These are phyloP conservation scores for Pristionchus japonicus DNA, from an alignment of 2,888 invertebrate species.

Conservation along the genomic window DNA sequence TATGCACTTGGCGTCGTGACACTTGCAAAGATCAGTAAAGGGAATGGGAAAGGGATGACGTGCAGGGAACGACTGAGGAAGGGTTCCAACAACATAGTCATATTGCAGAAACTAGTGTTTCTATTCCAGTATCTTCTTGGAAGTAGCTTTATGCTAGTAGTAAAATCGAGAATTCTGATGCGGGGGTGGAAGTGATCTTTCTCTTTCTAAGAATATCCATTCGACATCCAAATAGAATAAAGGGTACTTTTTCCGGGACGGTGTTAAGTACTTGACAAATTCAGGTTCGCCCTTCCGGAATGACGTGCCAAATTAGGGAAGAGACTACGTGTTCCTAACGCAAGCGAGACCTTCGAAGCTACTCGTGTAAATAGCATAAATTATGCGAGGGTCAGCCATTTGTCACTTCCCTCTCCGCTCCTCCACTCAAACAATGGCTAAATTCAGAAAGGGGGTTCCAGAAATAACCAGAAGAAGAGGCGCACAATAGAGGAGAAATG, in stretches of 20 bases:
- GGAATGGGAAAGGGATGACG: neutral
- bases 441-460: neutral
- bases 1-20: neutral
- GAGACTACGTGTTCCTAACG: neutral
- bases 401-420: neutral
- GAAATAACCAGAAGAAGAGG: neutral
- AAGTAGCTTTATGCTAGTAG: no score
- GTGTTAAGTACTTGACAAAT: neutral
- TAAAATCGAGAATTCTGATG: no score
- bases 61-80: neutral
- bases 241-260: neutral
- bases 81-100: neutral
- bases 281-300: neutral
- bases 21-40: neutral
- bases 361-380: neutral
- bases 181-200: no score
- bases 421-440: neutral
- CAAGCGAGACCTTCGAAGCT: neutral
- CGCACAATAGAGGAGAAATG: neutral
- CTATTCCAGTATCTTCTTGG: no score
- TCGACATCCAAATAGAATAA: no score
- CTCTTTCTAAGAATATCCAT: no score
- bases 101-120: neutral
- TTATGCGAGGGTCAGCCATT: conserved; percentile 23
- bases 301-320: neutral